A percentile compares a stretch with the other conserved stretches of the same genome.
Conservation (phyloP, 1,140 invertebrate species). For the Campodea augens region DNA sequence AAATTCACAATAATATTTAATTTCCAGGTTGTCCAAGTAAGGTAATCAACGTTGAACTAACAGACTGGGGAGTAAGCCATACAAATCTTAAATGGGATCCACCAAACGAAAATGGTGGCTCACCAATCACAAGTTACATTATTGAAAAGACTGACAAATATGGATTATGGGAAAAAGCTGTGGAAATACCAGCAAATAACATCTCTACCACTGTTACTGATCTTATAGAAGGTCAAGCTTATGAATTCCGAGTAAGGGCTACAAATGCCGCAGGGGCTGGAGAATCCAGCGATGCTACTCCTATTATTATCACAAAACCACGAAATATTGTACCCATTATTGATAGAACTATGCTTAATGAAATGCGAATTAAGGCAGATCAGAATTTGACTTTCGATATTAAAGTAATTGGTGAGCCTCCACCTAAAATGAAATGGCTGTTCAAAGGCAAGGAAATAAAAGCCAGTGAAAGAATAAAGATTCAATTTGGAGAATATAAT, state of each 20-base stretch:
- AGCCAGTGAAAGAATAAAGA: constrained; percentile 43
- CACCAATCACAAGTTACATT: constrained; percentile 70
- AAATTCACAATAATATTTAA: too few species aligned
- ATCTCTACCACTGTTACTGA: constrained; percentile 72
- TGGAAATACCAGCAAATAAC: constrained; percentile 56
- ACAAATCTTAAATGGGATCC: constrained; percentile 75
- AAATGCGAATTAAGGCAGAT: constrained; percentile 71
- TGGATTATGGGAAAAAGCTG: constrained; percentile 80
- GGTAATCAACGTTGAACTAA: constrained; percentile 70
- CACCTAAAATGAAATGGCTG: constrained; percentile 76
- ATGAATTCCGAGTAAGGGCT: constrained; percentile 76
- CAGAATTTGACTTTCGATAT: constrained; percentile 63
- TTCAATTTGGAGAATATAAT: constrained; percentile 69
- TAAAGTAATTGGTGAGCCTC: constrained; percentile 69
- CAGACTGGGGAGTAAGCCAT: constrained; percentile 91
- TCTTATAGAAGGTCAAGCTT: constrained; percentile 73
- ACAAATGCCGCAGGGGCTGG: constrained; percentile 87
- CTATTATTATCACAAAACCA: constrained; percentile 74
- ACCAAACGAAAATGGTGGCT: constrained; percentile 60
- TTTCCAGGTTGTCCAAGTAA: constrained; percentile 70
- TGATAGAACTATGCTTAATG: constrained; percentile 63
- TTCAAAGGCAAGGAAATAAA: constrained; percentile 52
- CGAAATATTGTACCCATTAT: constrained; percentile 68
- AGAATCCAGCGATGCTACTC: constrained; percentile 69
- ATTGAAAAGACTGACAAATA: constrained; percentile 88